Evolutionary conservation across 2,797 vertebrate species (phyloP).

Genomic region (Syngnathus rostellatus): DNA sequence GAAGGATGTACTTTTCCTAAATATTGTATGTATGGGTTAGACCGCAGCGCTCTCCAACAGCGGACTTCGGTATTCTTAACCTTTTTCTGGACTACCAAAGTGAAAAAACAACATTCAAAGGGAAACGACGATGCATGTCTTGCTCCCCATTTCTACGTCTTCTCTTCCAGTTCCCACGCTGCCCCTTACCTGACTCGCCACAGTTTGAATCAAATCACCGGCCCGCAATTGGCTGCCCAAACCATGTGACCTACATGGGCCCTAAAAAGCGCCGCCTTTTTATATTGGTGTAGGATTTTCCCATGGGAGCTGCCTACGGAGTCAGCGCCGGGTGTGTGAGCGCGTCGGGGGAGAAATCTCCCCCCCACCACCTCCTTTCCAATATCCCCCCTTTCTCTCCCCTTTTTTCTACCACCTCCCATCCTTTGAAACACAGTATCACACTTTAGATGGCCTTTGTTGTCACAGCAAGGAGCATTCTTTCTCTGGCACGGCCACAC

Average conservation of each 20-base stretch:
- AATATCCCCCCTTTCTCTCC: conserved; percentile 45
- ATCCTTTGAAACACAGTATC: conserved; percentile 66
- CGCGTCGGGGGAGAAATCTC: conserved; percentile 21
- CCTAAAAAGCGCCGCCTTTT: conserved; percentile 52
- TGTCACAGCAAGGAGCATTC: conserved; percentile 59
- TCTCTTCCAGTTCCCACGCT: conserved; percentile 60
- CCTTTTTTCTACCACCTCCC: conserved; percentile 50
- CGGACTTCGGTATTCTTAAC: conserved; percentile 23
- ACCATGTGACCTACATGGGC: conserved; percentile 62
- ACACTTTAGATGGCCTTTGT: conserved; percentile 64
- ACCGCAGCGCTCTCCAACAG: conserved; percentile 15
- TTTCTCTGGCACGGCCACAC: conserved; percentile 46
- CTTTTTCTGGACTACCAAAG: conserved; percentile 19
- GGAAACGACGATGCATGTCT: conserved; percentile 17
- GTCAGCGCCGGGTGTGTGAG: conserved; percentile 25
- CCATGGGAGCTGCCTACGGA: conserved; percentile 72
- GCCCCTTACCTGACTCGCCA: conserved; percentile 66
- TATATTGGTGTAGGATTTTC: conserved; percentile 68
- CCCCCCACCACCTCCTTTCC: conserved; percentile 28
- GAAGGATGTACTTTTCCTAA: conserved; percentile 3
- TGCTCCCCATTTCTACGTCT: conserved; percentile 22
- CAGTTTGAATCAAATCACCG: conserved; percentile 71
- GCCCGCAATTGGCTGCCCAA: conserved; percentile 56
- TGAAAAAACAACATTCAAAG: conserved; percentile 26
- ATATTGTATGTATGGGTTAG: conserved; percentile 26